Evolutionary conservation across 2,888 invertebrate species (phyloP), one percentile per base, ranked within the genome.

Genomic region (Netelia virgata): DNA sequence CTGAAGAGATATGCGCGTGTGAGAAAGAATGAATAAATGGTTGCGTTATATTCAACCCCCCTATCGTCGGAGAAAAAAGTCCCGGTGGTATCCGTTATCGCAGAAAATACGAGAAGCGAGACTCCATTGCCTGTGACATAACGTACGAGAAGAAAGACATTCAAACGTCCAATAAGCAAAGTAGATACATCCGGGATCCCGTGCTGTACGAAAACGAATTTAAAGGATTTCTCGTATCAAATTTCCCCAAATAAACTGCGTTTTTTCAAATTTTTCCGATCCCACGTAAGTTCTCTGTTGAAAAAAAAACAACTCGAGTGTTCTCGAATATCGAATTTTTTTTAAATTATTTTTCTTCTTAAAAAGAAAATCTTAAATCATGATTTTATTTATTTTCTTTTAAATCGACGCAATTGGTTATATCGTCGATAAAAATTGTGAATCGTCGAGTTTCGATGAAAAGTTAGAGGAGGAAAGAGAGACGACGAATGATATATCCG

Each of bases 31-130:
- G 50, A 64, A 64, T 63, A 74, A 74, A 50, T 53, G n/a, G 59
- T 14, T 59, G 41, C 36, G 36, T 36, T 20, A 61, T 61, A 47
- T 73, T 59, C 43, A 43, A 47, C 8, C 36, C 55, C 36, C 36
- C n/a, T n/a, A 6, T 6, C 36, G 36, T 6, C 36, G 1, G 59
- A 14, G n/a, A 59, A 41, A 16, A 66, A 55, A 18, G 43, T 66
- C 66, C 36, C 66, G 55, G 57, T 68, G 55, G 43, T 68, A 76
- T 76, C 36, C 43, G 57, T 76, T 76, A 76, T 55, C 75, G 57
- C 57, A 43, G 14, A 41, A n/a, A 55, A 41, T 64, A 20, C 6
- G 36, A 36, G 36, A 76, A 47, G 55, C 43, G 36, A 50, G 55
- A 55, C 63, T 50, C 36, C 36, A 66, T 14, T 11, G 28, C 11